Evolutionary conservation across 2,888 invertebrate genomes (phyloP).

Genomic region (Idaea aversata): DNA sequence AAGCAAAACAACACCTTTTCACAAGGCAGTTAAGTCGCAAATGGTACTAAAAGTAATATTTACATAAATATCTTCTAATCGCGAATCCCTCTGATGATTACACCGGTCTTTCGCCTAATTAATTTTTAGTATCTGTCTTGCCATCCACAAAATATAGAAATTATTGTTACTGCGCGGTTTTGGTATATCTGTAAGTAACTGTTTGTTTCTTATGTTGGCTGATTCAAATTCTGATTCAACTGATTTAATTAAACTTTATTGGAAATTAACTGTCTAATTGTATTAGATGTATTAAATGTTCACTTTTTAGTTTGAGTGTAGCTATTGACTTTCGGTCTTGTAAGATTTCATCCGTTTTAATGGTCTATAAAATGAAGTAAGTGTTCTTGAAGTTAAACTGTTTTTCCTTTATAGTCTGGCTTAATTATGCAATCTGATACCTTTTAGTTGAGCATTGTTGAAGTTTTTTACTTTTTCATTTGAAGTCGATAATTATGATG

Average conservation of each 20-base stretch:
- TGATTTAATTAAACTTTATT: constrained; percentile 39
- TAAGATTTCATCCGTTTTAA: not conserved
- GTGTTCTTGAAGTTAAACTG: not conserved
- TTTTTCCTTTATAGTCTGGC: constrained; percentile 1
- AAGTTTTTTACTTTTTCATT: not conserved
- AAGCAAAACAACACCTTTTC: constrained; percentile 51
- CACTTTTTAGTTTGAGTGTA: constrained; percentile 15
- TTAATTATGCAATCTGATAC: constrained; percentile 1
- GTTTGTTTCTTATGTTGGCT: constrained; percentile 48
- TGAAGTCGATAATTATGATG: not conserved
- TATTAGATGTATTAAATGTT: constrained; percentile 15
- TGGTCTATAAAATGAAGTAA: not conserved
- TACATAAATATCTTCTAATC: constrained; percentile 61
- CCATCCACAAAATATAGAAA: constrained; percentile 54
- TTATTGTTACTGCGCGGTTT: constrained; percentile 67
- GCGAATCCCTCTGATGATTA: constrained; percentile 68
- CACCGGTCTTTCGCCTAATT: constrained; percentile 79
- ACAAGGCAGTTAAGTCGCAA: constrained; percentile 47
- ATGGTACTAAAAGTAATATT: constrained; percentile 48
- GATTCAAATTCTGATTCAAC: constrained; percentile 45
- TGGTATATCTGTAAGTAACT: constrained; percentile 48
- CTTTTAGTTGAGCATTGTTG: not conserved
- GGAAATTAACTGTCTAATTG: constrained; percentile 39
- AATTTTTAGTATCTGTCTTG: constrained; percentile 77
- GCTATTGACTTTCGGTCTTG: constrained; percentile 15